Conservation (phyloP, 2,888 invertebrate species). For the Caenorhabditis sp. region DNA sequence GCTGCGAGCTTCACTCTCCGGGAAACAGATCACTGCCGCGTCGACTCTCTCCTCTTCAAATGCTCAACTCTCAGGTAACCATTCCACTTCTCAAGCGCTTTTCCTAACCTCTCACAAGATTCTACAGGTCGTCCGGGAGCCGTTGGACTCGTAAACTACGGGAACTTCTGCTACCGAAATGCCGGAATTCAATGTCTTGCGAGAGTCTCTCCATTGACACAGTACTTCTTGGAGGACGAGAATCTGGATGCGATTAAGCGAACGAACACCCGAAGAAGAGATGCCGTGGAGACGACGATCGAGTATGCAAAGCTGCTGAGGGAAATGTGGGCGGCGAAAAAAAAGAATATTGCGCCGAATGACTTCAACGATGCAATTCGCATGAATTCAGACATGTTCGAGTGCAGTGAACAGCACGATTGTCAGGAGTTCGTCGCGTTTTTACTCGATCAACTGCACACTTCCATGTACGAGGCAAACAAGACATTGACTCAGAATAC, state of each 20-base stretch:
- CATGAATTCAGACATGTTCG: conserved; percentile 89
- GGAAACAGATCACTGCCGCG: conserved; percentile 62
- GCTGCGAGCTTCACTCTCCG: conserved; percentile 80
- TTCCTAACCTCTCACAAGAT: neutral
- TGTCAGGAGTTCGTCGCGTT: conserved; percentile 93
- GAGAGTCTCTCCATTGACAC: conserved; percentile 63
- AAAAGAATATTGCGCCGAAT: conserved; percentile 69
- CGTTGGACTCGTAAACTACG: conserved; percentile 92
- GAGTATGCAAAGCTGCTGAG: conserved; percentile 64
- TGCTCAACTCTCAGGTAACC: conserved; percentile 49
- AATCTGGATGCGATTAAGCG: conserved; percentile 49
- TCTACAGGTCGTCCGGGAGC: conserved; percentile 80
- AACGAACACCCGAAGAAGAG: conserved; percentile 10
- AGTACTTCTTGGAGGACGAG: conserved; percentile 60
- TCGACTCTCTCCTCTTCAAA: conserved; percentile 45
- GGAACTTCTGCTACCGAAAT: conserved; percentile 96
- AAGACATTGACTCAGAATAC: conserved; percentile 84
- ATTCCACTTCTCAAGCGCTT: neutral
- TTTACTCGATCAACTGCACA: conserved; percentile 91
- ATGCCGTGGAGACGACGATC: conserved; percentile 49
- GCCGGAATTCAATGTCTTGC: conserved; percentile 87
- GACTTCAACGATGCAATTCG: conserved; percentile 85
- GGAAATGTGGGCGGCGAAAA: conserved; percentile 68
- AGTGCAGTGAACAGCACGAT: conserved; percentile 93
- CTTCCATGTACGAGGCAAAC: conserved; percentile 89